phyloP scores from a whole-genome alignment of 1,140 invertebrate species.

The Streblospio benedicti region DNA sequence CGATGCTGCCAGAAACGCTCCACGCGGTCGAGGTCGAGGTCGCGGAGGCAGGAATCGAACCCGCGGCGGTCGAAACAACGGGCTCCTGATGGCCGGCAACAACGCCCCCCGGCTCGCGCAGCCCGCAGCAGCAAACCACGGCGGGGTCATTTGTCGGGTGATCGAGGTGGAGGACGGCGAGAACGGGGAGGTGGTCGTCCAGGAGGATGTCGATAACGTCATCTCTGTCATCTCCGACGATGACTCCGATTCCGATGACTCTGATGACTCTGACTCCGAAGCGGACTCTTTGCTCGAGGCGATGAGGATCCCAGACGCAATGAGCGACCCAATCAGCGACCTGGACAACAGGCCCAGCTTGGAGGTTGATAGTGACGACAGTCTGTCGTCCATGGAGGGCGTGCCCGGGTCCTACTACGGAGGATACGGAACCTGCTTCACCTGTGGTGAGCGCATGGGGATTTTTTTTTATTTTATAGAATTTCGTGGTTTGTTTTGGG shows the following conservation, averaged over 20 bases:
- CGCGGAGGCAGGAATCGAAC: no score
- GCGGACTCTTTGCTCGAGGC: neutral
- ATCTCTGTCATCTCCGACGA: neutral
- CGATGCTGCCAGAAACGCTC: no score
- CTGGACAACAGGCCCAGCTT: neutral
- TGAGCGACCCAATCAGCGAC: slow-evolving; percentile 4
- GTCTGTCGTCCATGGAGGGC: slow-evolving; percentile 14
- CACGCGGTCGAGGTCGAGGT: no score
- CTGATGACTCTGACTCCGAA: neutral
- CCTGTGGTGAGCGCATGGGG: slow-evolving; percentile 25
- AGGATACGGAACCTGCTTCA: slow-evolving; percentile 26
- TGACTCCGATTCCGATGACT: neutral
- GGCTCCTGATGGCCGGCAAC: no score
- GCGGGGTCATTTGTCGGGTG: neutral
- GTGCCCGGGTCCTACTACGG: slow-evolving; percentile 26
- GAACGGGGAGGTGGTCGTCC: slow-evolving; percentile 2
- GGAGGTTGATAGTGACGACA: no score
- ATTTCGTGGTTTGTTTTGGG: neutral
- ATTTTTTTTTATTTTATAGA: neutral
- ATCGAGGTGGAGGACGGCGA: slow-evolving; percentile 11
- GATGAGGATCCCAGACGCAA: slow-evolving; percentile 6
- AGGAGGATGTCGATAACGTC: neutral
- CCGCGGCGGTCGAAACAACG: no score
- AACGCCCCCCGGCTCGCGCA: no score
- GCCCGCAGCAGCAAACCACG: neutral